phyloP scores from a whole-genome alignment of 1,140 invertebrate genomes.

The Musca domestica region DNA sequence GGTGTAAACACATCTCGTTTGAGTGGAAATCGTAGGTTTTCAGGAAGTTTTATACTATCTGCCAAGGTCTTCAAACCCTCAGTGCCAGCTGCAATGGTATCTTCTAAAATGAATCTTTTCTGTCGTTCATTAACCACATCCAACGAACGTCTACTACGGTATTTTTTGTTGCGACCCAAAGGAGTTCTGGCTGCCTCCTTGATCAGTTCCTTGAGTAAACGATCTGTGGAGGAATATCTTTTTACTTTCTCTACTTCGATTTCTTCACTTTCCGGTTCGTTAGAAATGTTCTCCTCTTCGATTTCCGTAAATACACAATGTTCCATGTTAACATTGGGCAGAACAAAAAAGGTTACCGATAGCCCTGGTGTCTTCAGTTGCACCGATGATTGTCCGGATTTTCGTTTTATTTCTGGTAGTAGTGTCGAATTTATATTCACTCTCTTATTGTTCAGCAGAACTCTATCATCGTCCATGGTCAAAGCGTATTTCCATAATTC shows the following conservation, averaged over 20 bases:
- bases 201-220: constrained; percentile 43
- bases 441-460: constrained; percentile 37
- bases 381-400: constrained; percentile 32
- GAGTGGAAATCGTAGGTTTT: neutral
- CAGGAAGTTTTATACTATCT: neutral
- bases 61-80: neutral
- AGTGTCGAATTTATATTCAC: constrained; percentile 39
- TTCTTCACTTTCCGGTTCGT: constrained; percentile 20
- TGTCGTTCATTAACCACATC: constrained; percentile 3
- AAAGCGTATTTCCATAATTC: constrained; percentile 48
- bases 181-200: constrained; percentile 42
- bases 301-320: constrained; percentile 49
- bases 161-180: constrained; percentile 32
- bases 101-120: constrained; percentile 40
- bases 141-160: constrained; percentile 28
- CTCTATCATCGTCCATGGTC: constrained; percentile 32
- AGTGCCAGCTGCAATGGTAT: neutral
- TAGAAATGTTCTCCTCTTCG: constrained; percentile 29
- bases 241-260: constrained; percentile 15
- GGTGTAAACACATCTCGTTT: constrained; percentile 32
- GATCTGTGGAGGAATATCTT: constrained; percentile 40
- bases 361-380: constrained; percentile 43
- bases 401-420: constrained; percentile 36
- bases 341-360: constrained; percentile 49
- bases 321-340: constrained; percentile 43